Evolutionary conservation across 1,140 invertebrate species (phyloP).

Genomic region (Heliconius congener): DNA sequence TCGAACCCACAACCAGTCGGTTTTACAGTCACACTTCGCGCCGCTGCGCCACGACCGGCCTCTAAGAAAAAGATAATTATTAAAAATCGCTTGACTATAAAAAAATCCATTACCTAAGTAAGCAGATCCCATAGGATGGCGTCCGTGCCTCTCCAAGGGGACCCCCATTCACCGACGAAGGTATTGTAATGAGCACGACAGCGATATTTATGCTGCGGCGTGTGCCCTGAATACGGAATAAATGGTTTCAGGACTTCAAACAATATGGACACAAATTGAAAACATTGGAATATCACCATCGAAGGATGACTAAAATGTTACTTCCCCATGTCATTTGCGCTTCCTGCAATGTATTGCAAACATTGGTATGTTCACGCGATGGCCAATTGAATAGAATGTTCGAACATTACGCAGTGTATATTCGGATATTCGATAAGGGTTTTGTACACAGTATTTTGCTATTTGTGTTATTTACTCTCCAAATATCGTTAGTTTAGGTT

Average conservation of each 20-base stretch:
- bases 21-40: no score
- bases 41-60: no score
- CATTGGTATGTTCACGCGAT: not conserved
- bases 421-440: constrained; percentile 67
- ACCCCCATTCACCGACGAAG: constrained; percentile 59
- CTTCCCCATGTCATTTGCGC: constrained; percentile 2
- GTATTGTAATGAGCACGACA: constrained; percentile 77
- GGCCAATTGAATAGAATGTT: not conserved
- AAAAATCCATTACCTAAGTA: constrained; percentile 69
- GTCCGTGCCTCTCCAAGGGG: constrained; percentile 58
- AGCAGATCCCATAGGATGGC: constrained; percentile 64
- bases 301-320: constrained; percentile 23
- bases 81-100: not conserved
- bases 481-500: constrained; percentile 63
- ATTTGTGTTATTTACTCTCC: constrained; percentile 59
- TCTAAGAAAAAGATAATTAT: not conserved
- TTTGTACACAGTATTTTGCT: constrained; percentile 48
- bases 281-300: constrained; percentile 29
- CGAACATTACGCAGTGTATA: constrained; percentile 29
- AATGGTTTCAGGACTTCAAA: constrained; percentile 42
- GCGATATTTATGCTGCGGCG: constrained; percentile 74
- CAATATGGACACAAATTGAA: constrained; percentile 17
- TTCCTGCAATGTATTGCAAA: constrained; percentile 23
- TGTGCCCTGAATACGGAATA: constrained; percentile 72
- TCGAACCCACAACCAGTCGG: no score